These are phyloP conservation scores for Malacoctenus gilli DNA, from an alignment of 2,797 vertebrate species.

Conservation along the genomic window DNA sequence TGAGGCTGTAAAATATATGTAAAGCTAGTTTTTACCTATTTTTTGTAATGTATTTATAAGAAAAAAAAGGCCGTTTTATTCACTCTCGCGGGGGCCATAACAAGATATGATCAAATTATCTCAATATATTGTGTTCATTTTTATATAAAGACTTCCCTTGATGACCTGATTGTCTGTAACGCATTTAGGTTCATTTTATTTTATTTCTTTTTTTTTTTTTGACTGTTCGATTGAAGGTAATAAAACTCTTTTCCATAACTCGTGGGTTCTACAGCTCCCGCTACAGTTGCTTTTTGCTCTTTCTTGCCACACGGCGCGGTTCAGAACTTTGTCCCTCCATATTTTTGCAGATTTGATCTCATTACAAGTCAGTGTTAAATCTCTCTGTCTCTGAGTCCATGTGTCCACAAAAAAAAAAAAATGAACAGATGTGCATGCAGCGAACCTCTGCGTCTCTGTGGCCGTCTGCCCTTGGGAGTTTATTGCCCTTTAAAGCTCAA, in stretches of 20 bases:
- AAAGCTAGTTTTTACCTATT: constrained; percentile 69
- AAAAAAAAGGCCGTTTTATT: constrained; percentile 56
- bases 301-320: neutral
- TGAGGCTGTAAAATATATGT: constrained; percentile 47
- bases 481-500: constrained; percentile 60
- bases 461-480: constrained; percentile 49
- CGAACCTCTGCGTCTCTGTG: constrained; percentile 47
- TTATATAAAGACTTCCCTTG: constrained; percentile 67
- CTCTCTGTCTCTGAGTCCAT: constrained; percentile 46
- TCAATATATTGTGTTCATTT: constrained; percentile 61
- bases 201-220: no score
- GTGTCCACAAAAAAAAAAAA: constrained; percentile 36
- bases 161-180: constrained; percentile 65
- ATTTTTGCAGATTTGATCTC: constrained; percentile 67
- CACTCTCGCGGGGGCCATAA: constrained; percentile 45
- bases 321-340: constrained; percentile 23
- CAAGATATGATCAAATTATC: constrained; percentile 52
- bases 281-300: no score
- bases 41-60: constrained; percentile 78
- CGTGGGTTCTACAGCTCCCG: constrained; percentile 30
- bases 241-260: constrained; percentile 65
- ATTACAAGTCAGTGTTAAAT: constrained; percentile 65
- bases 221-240: constrained; percentile 60
- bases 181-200: constrained; percentile 59
- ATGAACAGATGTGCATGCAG: constrained; percentile 65